Percentiles rank a stretch among this genome's conserved stretches.
These are phyloP conservation scores for silkworm (Bombyx mori) DNA, from an alignment of 1,140 invertebrate genomes.

Conservation along the genomic window ASM3026992v2 NC_085110.1:10613501-10614000, in stretches of 20 bases:
- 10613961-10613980: constrained; percentile 15
- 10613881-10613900: constrained; percentile 13
- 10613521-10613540: no score
- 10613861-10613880: constrained; percentile 6
- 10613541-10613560: no score
- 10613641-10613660: not conserved
- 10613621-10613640: constrained; percentile 9
- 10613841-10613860: not conserved
- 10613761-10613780: constrained; percentile 15
- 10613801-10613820: constrained; percentile 13
- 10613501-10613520: no score
- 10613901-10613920: constrained; percentile 16
- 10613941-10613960: constrained; percentile 15
- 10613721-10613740: constrained; percentile 17
- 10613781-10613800: constrained; percentile 8
- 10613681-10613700: constrained; percentile 23
- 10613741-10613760: constrained; percentile 19
- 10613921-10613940: constrained; percentile 16
- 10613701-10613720: constrained; percentile 11
- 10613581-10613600: no score
- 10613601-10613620: no score
- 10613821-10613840: constrained; percentile 16
- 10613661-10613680: constrained; percentile 8
- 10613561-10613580: no score
- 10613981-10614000: not conserved